Evolutionary conservation across 2,888 invertebrate species (phyloP).

Genomic region (Drosophila lacicola): DNA sequence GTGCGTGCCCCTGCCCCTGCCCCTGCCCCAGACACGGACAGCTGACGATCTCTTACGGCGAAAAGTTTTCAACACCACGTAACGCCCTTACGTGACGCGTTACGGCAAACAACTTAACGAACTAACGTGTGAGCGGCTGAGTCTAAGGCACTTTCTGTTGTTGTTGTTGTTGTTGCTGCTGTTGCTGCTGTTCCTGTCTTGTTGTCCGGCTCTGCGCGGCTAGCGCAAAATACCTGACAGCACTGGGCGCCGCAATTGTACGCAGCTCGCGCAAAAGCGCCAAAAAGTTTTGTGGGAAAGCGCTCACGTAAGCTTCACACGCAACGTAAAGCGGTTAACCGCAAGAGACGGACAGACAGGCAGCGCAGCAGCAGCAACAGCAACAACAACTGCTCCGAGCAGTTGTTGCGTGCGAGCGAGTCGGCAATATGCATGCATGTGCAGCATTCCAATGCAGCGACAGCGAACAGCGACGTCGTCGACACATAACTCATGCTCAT

Average conservation of each 20-base stretch:
- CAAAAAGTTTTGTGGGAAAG: slow-evolving; percentile 47
- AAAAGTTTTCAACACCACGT: slow-evolving; percentile 71
- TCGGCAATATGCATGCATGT: slow-evolving; percentile 24
- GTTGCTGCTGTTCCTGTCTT: slow-evolving; percentile 14
- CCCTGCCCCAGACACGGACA: slow-evolving; percentile 29
- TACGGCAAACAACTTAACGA: slow-evolving; percentile 56
- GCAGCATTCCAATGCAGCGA: slow-evolving; percentile 51
- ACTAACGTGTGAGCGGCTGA: slow-evolving; percentile 44
- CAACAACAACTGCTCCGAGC: slow-evolving; percentile 19
- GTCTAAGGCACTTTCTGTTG: slow-evolving; percentile 52
- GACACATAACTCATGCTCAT: slow-evolving; percentile 64
- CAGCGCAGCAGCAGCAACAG: slow-evolving; percentile 17
- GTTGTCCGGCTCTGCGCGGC: slow-evolving; percentile 62
- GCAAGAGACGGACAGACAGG: slow-evolving; percentile 58
- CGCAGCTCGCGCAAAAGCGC: slow-evolving; percentile 55
- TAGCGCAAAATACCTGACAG: slow-evolving; percentile 69
- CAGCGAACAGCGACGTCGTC: slow-evolving; percentile 28
- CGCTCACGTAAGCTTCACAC: slow-evolving; percentile 61
- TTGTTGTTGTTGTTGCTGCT: slow-evolving; percentile 2
- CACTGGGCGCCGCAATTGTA: slow-evolving; percentile 53
- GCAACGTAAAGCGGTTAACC: slow-evolving; percentile 72
- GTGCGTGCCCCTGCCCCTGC: slow-evolving; percentile 15
- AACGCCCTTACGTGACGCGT: slow-evolving; percentile 56
- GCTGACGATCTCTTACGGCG: slow-evolving; percentile 72
- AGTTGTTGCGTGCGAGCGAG: slow-evolving; percentile 55